Percentiles rank a stretch among this genome's conserved stretches.
Evolutionary conservation across 2,113 vertebrate species (phyloP).

Genomic region (Uropsilus gracilis): DNA sequence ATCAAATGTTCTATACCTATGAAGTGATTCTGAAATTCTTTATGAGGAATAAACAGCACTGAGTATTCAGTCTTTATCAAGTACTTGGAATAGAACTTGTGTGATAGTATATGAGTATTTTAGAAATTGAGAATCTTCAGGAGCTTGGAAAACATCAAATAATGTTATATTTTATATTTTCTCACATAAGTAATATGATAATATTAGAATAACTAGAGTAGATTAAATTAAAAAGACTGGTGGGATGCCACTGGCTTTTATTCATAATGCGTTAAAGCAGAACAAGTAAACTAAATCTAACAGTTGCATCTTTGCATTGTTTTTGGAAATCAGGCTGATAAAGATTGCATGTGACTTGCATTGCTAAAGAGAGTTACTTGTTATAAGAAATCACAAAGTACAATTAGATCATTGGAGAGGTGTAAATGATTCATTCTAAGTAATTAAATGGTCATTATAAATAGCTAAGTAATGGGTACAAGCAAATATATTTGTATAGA

Average conservation of each 20-base stretch:
- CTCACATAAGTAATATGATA: background rate
- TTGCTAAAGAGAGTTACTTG: background rate
- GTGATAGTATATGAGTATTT: slow-evolving; percentile 49
- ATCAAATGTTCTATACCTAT: background rate
- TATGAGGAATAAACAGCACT: slow-evolving; percentile 58
- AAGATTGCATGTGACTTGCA: background rate
- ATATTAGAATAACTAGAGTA: background rate
- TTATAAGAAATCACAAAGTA: background rate
- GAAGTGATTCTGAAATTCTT: slow-evolving; percentile 57
- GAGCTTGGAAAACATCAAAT: background rate
- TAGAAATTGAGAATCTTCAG: background rate
- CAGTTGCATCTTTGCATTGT: background rate
- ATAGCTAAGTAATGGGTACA: background rate
- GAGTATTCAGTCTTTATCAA: slow-evolving; percentile 41
- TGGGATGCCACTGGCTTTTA: background rate
- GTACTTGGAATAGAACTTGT: slow-evolving; percentile 47
- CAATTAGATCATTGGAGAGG: background rate
- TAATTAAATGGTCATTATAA: background rate
- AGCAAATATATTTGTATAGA: background rate
- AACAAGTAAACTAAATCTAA: background rate
- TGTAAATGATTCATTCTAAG: background rate
- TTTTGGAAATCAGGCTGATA: background rate
- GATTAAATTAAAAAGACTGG: background rate
- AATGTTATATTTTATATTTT: background rate
- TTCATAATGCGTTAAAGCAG: background rate